A percentile compares a stretch with the other conserved stretches of the same genome.
phyloP scores from a whole-genome alignment of 2,888 invertebrate species.

The Caenorhabditis doughertyi region DNA sequence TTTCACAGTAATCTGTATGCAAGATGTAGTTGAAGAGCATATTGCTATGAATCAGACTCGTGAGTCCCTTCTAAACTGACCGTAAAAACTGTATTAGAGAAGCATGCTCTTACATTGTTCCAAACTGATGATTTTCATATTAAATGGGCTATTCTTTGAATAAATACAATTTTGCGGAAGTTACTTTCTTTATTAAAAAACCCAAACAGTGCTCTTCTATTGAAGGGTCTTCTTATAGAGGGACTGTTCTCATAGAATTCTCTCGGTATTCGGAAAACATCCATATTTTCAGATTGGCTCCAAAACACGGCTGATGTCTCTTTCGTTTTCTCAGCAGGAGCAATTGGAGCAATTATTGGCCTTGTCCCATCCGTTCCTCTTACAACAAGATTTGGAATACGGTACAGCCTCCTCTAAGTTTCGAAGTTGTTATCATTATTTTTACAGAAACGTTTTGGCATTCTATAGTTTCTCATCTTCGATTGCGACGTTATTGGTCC shows the following conservation, averaged over 20 bases:
- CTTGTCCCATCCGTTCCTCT: constrained; percentile 65
- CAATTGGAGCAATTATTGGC: constrained; percentile 68
- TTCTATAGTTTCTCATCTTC: constrained; percentile 47
- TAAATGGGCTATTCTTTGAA: too few relatives aligned
- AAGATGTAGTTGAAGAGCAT: constrained; percentile 59
- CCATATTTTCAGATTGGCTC: constrained; percentile 63
- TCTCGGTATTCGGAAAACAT: background rate
- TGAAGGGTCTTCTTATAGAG: too few relatives aligned
- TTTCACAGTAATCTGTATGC: constrained; percentile 72
- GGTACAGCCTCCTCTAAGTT: constrained; percentile 27
- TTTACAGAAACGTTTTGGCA: constrained; percentile 46
- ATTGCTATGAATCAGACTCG: constrained; percentile 34
- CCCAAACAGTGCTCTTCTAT: too few relatives aligned
- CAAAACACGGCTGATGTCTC: constrained; percentile 63
- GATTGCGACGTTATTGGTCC: constrained; percentile 45
- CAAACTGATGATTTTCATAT: too few relatives aligned
- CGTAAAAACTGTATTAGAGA: too few relatives aligned
- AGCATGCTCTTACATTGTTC: too few relatives aligned
- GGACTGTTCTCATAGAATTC: too few relatives aligned
- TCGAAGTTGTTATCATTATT: background rate
- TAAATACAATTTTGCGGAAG: too few relatives aligned
- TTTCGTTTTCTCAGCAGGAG: constrained; percentile 65
- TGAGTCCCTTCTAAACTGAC: constrained; percentile 4
- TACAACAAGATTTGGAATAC: constrained; percentile 57
- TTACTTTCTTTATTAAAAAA: background rate